Evolutionary conservation across 2,888 invertebrate species (phyloP).

Genomic region (Anthophora plumipes): DNA sequence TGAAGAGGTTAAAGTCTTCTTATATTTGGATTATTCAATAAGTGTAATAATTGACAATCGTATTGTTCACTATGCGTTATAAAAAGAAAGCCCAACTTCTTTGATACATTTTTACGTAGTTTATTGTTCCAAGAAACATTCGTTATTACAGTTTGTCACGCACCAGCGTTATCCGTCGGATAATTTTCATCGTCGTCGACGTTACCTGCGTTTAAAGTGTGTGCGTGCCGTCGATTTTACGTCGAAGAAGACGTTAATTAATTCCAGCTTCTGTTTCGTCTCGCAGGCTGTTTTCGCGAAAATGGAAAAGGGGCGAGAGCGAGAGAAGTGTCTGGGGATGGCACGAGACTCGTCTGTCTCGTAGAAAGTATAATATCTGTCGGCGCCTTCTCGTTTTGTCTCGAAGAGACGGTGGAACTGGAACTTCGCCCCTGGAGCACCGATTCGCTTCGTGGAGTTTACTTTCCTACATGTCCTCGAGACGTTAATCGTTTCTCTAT

Average conservation of each 20-base stretch:
- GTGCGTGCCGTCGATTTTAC: constrained; percentile 71
- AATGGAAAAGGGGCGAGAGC: constrained; percentile 16
- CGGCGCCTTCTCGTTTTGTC: constrained; percentile 34
- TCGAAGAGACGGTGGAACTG: background rate
- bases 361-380: constrained; percentile 49
- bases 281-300: constrained; percentile 47
- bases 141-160: constrained; percentile 56
- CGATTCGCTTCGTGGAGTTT: constrained; percentile 42
- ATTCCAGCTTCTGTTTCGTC: constrained; percentile 56
- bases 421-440: constrained; percentile 14
- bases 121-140: constrained; percentile 59
- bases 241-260: constrained; percentile 75
- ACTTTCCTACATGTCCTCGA: constrained; percentile 49
- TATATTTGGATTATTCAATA: no score
- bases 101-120: no score
- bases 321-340: background rate
- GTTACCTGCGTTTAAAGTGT: constrained; percentile 37
- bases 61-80: no score
- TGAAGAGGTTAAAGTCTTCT: no score
- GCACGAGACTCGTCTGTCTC: constrained; percentile 14
- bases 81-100: no score
- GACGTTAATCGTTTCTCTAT: constrained; percentile 53
- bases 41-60: no score
- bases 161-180: constrained; percentile 38
- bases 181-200: constrained; percentile 50